Conservation (phyloP, 2,797 vertebrate species). For the Cheirogaleus major region DNA sequence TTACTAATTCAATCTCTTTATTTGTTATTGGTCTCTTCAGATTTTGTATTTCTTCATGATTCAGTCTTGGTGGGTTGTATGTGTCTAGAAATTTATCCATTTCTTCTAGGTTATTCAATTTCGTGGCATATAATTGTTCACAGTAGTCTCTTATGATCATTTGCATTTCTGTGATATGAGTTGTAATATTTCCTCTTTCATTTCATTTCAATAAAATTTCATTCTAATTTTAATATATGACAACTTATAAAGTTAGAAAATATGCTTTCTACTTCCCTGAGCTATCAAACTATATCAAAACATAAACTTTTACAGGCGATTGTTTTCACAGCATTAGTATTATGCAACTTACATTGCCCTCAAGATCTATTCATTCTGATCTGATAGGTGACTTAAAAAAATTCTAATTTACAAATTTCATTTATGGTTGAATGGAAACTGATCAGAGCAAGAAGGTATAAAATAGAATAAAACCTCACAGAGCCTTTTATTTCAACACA, state of each 20-base stretch:
- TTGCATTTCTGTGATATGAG: neutral
- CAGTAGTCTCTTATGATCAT: neutral
- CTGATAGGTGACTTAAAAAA: neutral
- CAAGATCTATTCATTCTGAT: constrained; percentile 16
- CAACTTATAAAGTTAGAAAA: constrained; percentile 28
- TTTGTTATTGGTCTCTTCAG: neutral
- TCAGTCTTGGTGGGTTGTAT: neutral
- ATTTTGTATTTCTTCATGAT: neutral
- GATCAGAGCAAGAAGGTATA: constrained; percentile 19
- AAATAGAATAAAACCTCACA: constrained; percentile 28
- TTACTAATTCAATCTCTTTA: neutral
- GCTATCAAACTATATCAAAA: neutral
- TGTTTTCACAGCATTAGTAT: constrained; percentile 2
- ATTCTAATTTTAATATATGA: neutral
- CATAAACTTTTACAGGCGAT: neutral
- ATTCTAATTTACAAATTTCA: constrained; percentile 35
- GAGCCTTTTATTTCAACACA: constrained; percentile 24
- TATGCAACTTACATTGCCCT: neutral
- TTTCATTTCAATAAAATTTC: neutral
- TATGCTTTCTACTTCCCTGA: neutral
- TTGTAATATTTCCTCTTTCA: neutral
- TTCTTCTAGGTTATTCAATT: neutral
- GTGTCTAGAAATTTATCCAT: neutral
- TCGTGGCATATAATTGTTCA: neutral
- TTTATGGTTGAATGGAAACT: neutral